Evolutionary conservation across 2,113 vertebrate species (phyloP), one percentile per base, ranked within the genome.

Genomic region (Apteryx owenii): DNA sequence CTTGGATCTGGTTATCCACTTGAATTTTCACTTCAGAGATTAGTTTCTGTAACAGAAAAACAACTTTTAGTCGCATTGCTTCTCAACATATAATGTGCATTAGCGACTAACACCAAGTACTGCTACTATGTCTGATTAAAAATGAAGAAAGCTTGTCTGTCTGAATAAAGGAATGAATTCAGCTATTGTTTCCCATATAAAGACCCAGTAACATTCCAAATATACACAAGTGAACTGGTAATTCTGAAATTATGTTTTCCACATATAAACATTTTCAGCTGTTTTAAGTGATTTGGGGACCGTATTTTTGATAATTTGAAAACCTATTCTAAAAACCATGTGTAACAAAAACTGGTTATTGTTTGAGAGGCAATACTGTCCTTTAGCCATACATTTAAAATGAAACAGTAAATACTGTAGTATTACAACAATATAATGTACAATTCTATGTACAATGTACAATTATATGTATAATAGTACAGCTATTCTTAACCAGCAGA

Each of bases 1-100:
- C 99, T 97, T 98, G 98, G 78, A 98, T 98, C 44, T 98, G 96
- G 98, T 99, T 99, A 97, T 99, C 98, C 93, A 99, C 98, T 65
- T 99, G 98, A 95, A 99, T 98, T 97, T 98, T 98, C 85, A 99
- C 99, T 97, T 99, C 99, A 44, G 99, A 99, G 91, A 99, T 96
- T 53, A 99, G 97, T 96, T 98, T 99, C 99, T 98, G 97, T 51
- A 97, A 97, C 15, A 97, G 36, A 90, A 90, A 91, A 98, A 93
- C 7, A 88, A 93, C 51, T 96, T 96, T 93, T 51, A 97, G 83
- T 95, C 12, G 15, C 72, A 71, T 22, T 80, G 11, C 22, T 56
- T 75, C 60, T 85, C 58, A 81, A 80, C 96, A 86, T 70, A 33
- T 42, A 85, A 91, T 14, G 44, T 54, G 85, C 51, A 76, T 61